Evolutionary conservation across 1,140 invertebrate genomes (phyloP), one percentile per base, ranked within the genome.

Genomic region (Stegodyphus dumicola): DNA sequence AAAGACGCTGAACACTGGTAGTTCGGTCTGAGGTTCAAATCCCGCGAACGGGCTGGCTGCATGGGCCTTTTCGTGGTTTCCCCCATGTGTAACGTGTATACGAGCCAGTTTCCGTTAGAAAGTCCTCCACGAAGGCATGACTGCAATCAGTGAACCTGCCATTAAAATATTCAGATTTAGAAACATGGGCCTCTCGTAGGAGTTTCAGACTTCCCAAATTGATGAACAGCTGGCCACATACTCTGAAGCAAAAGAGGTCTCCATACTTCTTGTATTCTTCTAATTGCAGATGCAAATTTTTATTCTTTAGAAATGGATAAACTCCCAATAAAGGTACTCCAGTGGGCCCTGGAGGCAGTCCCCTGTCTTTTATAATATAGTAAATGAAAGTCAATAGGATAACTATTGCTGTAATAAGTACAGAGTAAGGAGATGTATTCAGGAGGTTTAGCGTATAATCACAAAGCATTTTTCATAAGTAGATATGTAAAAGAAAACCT

Each of bases 281-380:
- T 9, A 76, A 13, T 56, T 76, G 52, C 10, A 56, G 7, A 56
- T 76, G 52, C 7, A 7, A 18, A 6, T 17, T n/a, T 4, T 76
- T 11, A 1, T 6, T 49, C 17, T 10, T 76, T 5, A 76, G 17
- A 49, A 76, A 76, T 13, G 74, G 74, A n/a, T 7, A 76, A 60
- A 56, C 54, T 10, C 74, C 74, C 7, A 76, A 17, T 7, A 17
- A 54, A 56, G 53, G 53, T 2, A 60, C 15, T 9, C 74, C 74
- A 11, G 7, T 64, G n/a, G 74, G 74, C 7, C 74, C 74, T n/a
- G 74, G 74, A 15, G 74, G 74, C 13, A 76, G n/a, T 7, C 33
- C 33, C 17, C n/a, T 54, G 13, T 18, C 65, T 17, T 5, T 67
- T 18, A 5, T 10, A 2, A 60, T 60, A 60, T 60, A 60, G 9